These are phyloP conservation scores for Daphoenositta chrysoptera DNA, from an alignment of 2,113 vertebrate species.

Conservation along the genomic window DNA sequence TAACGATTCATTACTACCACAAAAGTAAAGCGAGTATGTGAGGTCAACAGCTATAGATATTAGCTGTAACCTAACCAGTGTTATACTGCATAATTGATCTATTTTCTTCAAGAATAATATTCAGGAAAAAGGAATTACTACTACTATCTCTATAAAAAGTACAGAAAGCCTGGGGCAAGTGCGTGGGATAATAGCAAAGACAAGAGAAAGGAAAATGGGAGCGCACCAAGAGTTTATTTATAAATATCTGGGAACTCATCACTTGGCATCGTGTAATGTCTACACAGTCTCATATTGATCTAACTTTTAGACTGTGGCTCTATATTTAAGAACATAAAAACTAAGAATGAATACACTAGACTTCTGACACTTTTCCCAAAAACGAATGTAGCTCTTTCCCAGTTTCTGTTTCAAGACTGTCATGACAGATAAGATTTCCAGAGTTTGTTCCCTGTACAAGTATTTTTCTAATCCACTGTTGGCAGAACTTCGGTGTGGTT, in stretches of 20 bases:
- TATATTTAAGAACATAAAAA: slow-evolving; percentile 15
- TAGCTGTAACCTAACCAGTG: neutral
- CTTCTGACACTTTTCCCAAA: neutral
- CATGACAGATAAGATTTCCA: neutral
- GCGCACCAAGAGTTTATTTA: neutral
- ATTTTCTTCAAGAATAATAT: slow-evolving; percentile 17
- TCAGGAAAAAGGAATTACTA: slow-evolving; percentile 3
- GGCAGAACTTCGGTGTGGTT: neutral
- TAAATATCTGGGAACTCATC: slow-evolving; percentile 22
- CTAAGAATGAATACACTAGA: neutral
- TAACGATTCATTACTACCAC: neutral
- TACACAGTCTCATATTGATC: neutral
- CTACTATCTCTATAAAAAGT: neutral
- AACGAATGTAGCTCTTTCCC: neutral
- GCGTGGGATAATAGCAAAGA: neutral
- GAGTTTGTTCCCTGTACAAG: neutral
- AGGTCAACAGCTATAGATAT: neutral
- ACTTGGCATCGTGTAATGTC: neutral
- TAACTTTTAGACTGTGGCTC: neutral
- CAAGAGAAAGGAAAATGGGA: slow-evolving; percentile 24
- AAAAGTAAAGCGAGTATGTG: neutral
- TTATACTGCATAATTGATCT: slow-evolving; percentile 7
- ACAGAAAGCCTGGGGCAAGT: neutral
- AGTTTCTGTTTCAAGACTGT: neutral
- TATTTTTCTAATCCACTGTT: neutral